Base-by-base conservation (phyloP, 2,113 vertebrate species). In the Erpornis zantholeuca region DNA sequence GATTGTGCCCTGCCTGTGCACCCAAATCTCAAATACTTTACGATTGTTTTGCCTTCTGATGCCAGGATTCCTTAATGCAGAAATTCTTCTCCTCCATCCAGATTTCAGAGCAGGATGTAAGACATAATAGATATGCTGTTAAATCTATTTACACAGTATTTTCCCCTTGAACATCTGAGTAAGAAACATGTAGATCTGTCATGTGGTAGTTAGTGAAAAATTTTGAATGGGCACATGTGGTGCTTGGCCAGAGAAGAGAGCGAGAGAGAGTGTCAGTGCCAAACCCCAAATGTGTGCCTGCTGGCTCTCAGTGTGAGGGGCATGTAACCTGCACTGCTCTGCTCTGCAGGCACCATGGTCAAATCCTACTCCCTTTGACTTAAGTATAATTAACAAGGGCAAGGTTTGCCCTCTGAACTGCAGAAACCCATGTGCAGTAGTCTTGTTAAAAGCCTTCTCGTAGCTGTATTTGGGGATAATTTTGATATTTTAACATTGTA, bases 401-500 rank as follows among this genome's bases (percentile, higher is more conserved):
- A 95, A 36, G 84, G 53, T 71, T 71, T 95, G 85, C 44, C 83
- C 86, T 90, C 68, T 90, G 83, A 88, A 73, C 82, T 96, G 76
- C 57, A 92, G 70, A 93, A 83, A 80, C 36, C 22, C 17, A 6
- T 63, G 42, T 57, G 52, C 86, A 78, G 38, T 44, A 59, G 53
- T 63, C 40, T 87, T 78, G 79, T 82, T 24, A 10, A 71, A 90
- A 86, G 82, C 38, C 85, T 81, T 78, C 82, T 76, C 0, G 0
- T 54, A 29, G 88, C 59, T 71, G 72, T 61, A 47, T 82, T 90
- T 93, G 86, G 88, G 61, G 57, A 79, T 95, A 86, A 93, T 95
- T 96, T 94, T 91, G 81, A 35, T 96, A 68, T 82, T 96, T 96
- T 94, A 96, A 82, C 95, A 92, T 50, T 75, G 75, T 63, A 13